Conservation (phyloP, 2,888 invertebrate species). For the Orthosia cruda region DNA sequence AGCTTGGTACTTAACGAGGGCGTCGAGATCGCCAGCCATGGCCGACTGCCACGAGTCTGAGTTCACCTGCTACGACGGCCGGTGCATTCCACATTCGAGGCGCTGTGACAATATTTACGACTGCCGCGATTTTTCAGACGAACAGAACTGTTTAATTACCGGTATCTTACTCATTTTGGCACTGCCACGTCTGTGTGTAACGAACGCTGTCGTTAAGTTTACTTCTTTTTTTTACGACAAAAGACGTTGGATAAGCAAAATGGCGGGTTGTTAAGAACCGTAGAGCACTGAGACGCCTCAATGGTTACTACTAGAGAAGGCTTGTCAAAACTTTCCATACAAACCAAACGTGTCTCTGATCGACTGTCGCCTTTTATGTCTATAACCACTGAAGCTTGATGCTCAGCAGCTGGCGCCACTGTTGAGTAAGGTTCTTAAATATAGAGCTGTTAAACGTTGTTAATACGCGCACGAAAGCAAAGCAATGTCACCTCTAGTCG, state of each 20-base stretch:
- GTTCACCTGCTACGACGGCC: conserved; percentile 94
- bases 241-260: not conserved
- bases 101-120: conserved; percentile 98
- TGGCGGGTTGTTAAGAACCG: too few species aligned
- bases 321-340: too few species aligned
- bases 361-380: too few species aligned
- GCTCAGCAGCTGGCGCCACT: too few species aligned
- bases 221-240: not conserved
- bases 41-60: conserved; percentile 92
- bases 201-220: conserved; percentile 14
- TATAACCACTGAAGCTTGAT: too few species aligned
- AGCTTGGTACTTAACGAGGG: conserved; percentile 85
- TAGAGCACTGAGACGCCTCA: too few species aligned
- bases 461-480: too few species aligned
- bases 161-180: conserved; percentile 82
- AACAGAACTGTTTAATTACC: conserved; percentile 95
- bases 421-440: too few species aligned
- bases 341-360: too few species aligned
- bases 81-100: conserved; percentile 95
- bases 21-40: conserved; percentile 81
- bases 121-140: conserved; percentile 97
- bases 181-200: conserved; percentile 59
- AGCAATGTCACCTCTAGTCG: too few species aligned
- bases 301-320: too few species aligned
- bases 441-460: too few species aligned